Base-by-base conservation (phyloP, 2,113 vertebrate species). In the Desmodus rotundus region DNA sequence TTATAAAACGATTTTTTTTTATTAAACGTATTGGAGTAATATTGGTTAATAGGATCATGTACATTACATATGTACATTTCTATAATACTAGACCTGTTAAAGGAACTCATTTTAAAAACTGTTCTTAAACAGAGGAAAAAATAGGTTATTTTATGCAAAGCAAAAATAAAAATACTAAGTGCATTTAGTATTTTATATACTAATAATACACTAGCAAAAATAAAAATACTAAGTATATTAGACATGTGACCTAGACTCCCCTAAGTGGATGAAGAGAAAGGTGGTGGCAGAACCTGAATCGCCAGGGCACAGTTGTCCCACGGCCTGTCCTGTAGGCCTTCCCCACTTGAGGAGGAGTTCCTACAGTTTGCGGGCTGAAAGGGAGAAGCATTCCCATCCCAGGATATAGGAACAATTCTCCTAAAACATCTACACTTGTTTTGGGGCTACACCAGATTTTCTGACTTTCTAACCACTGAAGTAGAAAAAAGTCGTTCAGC, bases 21-120 rank as follows among this genome's bases (percentile, higher is more conserved):
- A 61, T 61, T 61, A 61, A 28, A 61, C 28, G 3, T 63, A 63
- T 63, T 63, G 13, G 28, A 26, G 61, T 63, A 26, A 63, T 28
- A 31, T 63, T 31, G 58, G 11, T 63, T 31, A 31, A 63, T 63
- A 63, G 58, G 58, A 63, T 63, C 58, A 28, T 31, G 28, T 63
- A 63, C 12, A 12, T 63, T 63, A 13, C 28, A 63, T 31, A 31
- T 63, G 61, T 31, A 31, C 28, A 63, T 63, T 63, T 63, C 28
- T 31, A 63, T 31, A 63, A 28, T 31, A 63, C 26, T 63, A 63
- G 61, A 63, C 12, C 28, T 63, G 28, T 63, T 63, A 63, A 63
- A 13, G 70, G 54, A 97, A 84, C 7, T 92, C 31, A 36, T 67
- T 80, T 89, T 93, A 70, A 70, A 82, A 91, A 89, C 43, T 86